Evolutionary conservation across 1,140 invertebrate genomes (phyloP).

Genomic region (Zaprionus gabonicus): DNA sequence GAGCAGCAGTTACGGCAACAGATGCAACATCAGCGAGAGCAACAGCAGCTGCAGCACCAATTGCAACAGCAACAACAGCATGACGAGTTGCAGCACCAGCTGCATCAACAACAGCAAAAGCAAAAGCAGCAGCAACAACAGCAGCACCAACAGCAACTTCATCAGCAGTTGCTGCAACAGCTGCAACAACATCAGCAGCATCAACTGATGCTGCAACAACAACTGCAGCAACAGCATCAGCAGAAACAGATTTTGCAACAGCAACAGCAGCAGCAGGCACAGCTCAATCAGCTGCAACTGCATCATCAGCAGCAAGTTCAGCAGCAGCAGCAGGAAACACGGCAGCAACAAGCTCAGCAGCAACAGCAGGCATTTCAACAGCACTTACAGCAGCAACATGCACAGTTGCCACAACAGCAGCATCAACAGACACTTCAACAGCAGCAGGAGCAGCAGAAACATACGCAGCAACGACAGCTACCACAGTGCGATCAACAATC

Average conservation of each 20-base stretch:
- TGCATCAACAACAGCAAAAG: neutral
- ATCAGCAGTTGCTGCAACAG: neutral
- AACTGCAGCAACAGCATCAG: conserved; percentile 7
- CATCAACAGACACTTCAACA: neutral
- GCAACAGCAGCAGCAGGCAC: conserved; percentile 16
- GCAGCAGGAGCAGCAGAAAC: neutral
- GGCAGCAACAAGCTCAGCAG: neutral
- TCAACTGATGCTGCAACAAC: conserved; percentile 1
- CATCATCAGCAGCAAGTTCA: conserved; percentile 16
- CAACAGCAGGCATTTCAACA: neutral
- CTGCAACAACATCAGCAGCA: neutral
- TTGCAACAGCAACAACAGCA: neutral
- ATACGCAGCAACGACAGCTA: neutral
- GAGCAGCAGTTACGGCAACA: neutral
- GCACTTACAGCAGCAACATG: neutral
- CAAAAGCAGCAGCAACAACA: conserved; percentile 5
- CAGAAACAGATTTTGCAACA: conserved; percentile 6
- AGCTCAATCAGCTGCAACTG: neutral
- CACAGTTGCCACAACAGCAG: conserved; percentile 1
- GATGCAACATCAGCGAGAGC: neutral
- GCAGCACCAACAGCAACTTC: neutral
- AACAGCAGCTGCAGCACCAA: neutral
- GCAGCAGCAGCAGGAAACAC: conserved; percentile 5
- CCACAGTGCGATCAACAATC: neutral
- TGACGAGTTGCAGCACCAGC: neutral